These are phyloP conservation scores for Beris morrisii DNA, from an alignment of 2,888 invertebrate species.

Conservation along the genomic window DNA sequence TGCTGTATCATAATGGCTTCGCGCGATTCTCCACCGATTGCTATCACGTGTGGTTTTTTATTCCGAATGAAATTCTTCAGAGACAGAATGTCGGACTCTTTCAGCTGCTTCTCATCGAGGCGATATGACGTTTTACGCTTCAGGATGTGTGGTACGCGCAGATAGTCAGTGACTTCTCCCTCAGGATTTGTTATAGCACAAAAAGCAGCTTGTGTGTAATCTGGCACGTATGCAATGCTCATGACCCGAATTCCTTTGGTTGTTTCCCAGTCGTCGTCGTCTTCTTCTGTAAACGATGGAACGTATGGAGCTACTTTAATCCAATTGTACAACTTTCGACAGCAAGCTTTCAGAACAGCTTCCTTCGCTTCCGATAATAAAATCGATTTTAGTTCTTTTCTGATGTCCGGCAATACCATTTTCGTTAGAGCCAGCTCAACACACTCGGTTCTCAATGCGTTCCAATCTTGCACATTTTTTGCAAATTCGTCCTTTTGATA, in stretches of 20 bases:
- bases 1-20: slow-evolving; percentile 80
- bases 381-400: slow-evolving; percentile 79
- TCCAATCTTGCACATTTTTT: slow-evolving; percentile 94
- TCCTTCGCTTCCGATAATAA: slow-evolving; percentile 87
- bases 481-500: slow-evolving; percentile 84
- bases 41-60: slow-evolving; percentile 93
- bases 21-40: slow-evolving; percentile 86
- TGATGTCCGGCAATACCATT: slow-evolving; percentile 86
- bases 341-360: slow-evolving; percentile 79
- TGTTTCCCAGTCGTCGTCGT: slow-evolving; percentile 90
- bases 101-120: slow-evolving; percentile 67
- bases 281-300: slow-evolving; percentile 74
- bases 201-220: slow-evolving; percentile 82
- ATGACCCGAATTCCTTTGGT: slow-evolving; percentile 76
- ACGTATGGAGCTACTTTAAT: slow-evolving; percentile 78
- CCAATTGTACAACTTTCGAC: slow-evolving; percentile 87
- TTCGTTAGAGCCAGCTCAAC: slow-evolving; percentile 85
- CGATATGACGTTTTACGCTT: slow-evolving; percentile 77
- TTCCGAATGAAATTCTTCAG: slow-evolving; percentile 79
- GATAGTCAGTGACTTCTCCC: slow-evolving; percentile 89
- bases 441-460: slow-evolving; percentile 81
- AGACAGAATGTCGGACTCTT: slow-evolving; percentile 68
- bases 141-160: slow-evolving; percentile 83
- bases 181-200: slow-evolving; percentile 84
- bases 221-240: slow-evolving; percentile 85